Evolutionary conservation across 2,113 vertebrate species (phyloP).

Genomic region (Istiophorus platypterus): DNA sequence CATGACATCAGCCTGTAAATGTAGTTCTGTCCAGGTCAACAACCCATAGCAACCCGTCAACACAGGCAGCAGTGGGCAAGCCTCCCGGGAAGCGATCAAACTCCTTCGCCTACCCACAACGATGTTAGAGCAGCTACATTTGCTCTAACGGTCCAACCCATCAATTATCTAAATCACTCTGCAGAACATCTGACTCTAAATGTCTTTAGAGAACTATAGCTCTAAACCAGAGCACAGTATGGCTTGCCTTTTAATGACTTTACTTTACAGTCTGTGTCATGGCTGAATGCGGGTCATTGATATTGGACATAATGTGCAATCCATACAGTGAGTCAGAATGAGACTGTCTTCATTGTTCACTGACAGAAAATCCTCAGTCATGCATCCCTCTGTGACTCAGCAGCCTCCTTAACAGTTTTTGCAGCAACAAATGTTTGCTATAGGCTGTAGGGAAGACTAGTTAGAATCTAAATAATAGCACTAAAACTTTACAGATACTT

Average conservation of each 20-base stretch:
- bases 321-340: slow-evolving; percentile 42
- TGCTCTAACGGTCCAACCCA: slow-evolving; percentile 32
- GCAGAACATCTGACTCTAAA: slow-evolving; percentile 17
- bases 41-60: slow-evolving; percentile 76
- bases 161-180: slow-evolving; percentile 47
- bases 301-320: slow-evolving; percentile 14
- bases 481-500: not conserved
- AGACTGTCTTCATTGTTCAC: slow-evolving; percentile 55
- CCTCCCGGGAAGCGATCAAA: slow-evolving; percentile 53
- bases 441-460: not conserved
- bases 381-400: slow-evolving; percentile 51
- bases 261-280: not conserved
- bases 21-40: slow-evolving; percentile 59
- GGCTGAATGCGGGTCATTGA: slow-evolving; percentile 1
- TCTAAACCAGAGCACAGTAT: not conserved
- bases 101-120: slow-evolving; percentile 35
- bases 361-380: slow-evolving; percentile 34
- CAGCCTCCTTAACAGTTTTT: not conserved
- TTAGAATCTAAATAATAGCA: not conserved
- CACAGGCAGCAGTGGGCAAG: slow-evolving; percentile 50
- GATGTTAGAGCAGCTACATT: slow-evolving; percentile 47
- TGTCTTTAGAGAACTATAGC: slow-evolving; percentile 20
- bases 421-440: not conserved
- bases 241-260: not conserved
- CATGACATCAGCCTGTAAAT: slow-evolving; percentile 75